Percentiles rank a stretch among this genome's conserved stretches.
These are phyloP conservation scores for Corythaixoides concolor DNA, from an alignment of 2,113 vertebrate genomes.

Conservation along the genomic window DNA sequence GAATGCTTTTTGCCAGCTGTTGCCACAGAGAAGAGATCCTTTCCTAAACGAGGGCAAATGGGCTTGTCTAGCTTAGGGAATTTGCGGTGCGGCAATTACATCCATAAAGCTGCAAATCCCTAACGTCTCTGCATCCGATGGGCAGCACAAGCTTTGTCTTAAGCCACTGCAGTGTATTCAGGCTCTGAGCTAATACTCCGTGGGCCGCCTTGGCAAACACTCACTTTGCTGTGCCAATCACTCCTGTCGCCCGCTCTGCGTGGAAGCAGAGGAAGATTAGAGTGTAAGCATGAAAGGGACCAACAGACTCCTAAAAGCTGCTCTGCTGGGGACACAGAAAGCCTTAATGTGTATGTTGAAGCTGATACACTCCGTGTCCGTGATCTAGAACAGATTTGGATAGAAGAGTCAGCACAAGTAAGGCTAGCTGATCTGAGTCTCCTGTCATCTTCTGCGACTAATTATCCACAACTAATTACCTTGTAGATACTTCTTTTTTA, in stretches of 20 bases:
- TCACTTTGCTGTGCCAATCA: rapidly evolving
- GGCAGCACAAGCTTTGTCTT: not conserved
- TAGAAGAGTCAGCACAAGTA: not conserved
- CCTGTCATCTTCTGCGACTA: not conserved
- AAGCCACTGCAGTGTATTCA: not conserved
- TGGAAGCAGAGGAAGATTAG: not conserved
- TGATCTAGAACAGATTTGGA: not conserved
- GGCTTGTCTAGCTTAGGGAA: not conserved
- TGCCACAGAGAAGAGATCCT: not conserved
- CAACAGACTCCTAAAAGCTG: not conserved
- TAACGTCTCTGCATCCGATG: not conserved
- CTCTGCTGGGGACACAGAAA: not conserved
- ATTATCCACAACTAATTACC: not conserved
- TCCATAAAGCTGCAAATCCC: not conserved
- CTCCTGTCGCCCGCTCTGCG: not conserved
- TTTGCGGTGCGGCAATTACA: not conserved
- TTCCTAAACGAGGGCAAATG: not conserved
- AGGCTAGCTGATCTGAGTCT: not conserved
- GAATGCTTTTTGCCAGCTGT: not conserved
- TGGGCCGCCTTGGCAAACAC: not conserved
- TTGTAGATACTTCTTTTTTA: not conserved
- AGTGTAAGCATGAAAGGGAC: not conserved
- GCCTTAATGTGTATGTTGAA: rapidly evolving
- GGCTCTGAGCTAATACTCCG: not conserved
- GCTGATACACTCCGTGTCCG: not conserved